Base-by-base conservation (phyloP, 2,888 invertebrate genomes). In the Drosophila phalerata region DNA sequence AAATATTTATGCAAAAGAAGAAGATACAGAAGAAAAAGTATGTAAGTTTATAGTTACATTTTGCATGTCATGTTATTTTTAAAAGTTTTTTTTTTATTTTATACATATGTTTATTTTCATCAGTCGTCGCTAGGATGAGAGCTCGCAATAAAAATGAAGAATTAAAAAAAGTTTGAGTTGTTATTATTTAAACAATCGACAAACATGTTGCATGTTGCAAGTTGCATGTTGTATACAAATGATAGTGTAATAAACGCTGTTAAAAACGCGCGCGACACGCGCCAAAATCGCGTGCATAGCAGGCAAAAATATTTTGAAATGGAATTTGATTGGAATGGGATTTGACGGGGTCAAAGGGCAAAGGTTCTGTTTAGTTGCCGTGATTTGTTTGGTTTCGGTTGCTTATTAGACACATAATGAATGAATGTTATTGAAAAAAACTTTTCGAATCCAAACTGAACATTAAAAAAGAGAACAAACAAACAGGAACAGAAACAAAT, bases 391-490 rank as follows among this genome's bases (percentile, higher is more conserved):
- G 52, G 47, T 47, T 57, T 64, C 53, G 28, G 47, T 67, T 77
- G 63, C 53, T 64, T 63, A 61, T 61, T 65, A 74, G 66, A 66
- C 75, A 75, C 63, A 61, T 13, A 43, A 17, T 15, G 53, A 42
- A 32, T 56, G 49, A 64, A 53, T 45, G 34, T 49, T 64, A 57
- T 45, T 32, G 11, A 32, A 57, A 61, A 56, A 22, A 51, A 28
- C 15, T 37, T 53, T 47, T 57, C 60, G 32, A 52, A 30, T 28
- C 15, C 47, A 38, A 67, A 57, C 9, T 10, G 38, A 25, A 8
- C 37, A 37, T 8, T 9, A 3, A 52, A 53, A 65, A 3, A 53
- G 15, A 51, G 30, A 64, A 62, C n/a, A 62, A 38, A 60, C 34
- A 69, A 64, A 47, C n/a, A n/a, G 19, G 58, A 40, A 30, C 43